These are phyloP conservation scores for Coptodon bakossiorum DNA, from an alignment of 2,113 vertebrate species.

Conservation along the genomic window DNA sequence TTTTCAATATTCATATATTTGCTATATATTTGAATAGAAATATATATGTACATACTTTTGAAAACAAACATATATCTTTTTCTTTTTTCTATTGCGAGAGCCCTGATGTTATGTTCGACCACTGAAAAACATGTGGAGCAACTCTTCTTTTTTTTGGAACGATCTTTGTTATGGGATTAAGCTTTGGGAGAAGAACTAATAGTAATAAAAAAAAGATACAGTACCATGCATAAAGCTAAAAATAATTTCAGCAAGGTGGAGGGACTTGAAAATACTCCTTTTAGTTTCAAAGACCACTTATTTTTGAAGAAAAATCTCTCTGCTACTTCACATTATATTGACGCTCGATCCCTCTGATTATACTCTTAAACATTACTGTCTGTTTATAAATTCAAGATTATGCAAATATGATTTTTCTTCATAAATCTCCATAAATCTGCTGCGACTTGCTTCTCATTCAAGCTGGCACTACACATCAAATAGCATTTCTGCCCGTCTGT, in stretches of 20 bases:
- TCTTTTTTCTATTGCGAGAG: constrained; percentile 73
- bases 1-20: constrained; percentile 74
- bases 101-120: constrained; percentile 73
- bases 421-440: constrained; percentile 18
- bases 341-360: neutral
- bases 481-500: constrained; percentile 27
- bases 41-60: constrained; percentile 78
- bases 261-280: constrained; percentile 35
- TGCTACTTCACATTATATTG: neutral
- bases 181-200: constrained; percentile 63
- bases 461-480: constrained; percentile 23
- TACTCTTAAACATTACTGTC: constrained; percentile 29
- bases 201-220: constrained; percentile 18
- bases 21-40: constrained; percentile 80
- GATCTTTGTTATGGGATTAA: constrained; percentile 64
- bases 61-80: constrained; percentile 75
- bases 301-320: constrained; percentile 12
- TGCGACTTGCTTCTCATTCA: neutral
- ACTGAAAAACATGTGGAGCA: constrained; percentile 69
- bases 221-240: constrained; percentile 59
- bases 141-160: constrained; percentile 57
- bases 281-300: constrained; percentile 30
- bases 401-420: constrained; percentile 30
- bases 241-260: constrained; percentile 26
- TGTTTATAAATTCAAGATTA: constrained; percentile 31